Conservation (phyloP, 2,888 invertebrate species). For the Aelia acuminata region DNA sequence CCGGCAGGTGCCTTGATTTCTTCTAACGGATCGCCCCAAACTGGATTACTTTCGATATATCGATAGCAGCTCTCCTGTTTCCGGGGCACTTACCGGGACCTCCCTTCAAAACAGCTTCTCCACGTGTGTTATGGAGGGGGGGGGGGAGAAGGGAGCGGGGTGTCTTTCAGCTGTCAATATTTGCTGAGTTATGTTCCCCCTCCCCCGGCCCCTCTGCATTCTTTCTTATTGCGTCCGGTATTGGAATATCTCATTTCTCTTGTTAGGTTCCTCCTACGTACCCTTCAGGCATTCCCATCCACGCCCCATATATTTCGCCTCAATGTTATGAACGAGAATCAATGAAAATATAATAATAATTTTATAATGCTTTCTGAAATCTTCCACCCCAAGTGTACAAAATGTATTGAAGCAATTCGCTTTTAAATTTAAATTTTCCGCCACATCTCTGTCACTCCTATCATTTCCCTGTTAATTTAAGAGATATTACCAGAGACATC, state of each 20-base stretch:
- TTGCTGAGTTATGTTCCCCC: slow-evolving; percentile 20
- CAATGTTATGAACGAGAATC: background rate
- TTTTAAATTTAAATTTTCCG: no score
- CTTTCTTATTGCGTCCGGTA: background rate
- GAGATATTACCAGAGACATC: no score
- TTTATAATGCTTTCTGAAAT: background rate
- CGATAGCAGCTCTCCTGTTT: slow-evolving; percentile 17
- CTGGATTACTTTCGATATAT: slow-evolving; percentile 39
- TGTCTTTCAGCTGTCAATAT: slow-evolving; percentile 21
- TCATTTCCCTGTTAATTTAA: no score
- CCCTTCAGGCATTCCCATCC: background rate
- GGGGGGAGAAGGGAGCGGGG: background rate
- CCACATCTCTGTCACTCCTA: no score
- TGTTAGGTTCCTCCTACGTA: background rate
- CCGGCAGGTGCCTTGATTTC: slow-evolving; percentile 22
- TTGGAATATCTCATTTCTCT: background rate
- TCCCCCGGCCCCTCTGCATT: background rate
- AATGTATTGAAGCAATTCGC: no score
- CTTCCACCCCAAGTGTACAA: no score
- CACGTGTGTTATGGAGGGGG: background rate
- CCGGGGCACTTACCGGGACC: background rate
- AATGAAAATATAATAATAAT: background rate
- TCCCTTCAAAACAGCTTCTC: background rate
- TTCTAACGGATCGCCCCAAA: slow-evolving; percentile 12
- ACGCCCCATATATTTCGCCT: background rate